Evolutionary conservation across 2,888 invertebrate genomes (phyloP), one percentile per base, ranked within the genome.

Genomic region (Luperina nickerlii): DNA sequence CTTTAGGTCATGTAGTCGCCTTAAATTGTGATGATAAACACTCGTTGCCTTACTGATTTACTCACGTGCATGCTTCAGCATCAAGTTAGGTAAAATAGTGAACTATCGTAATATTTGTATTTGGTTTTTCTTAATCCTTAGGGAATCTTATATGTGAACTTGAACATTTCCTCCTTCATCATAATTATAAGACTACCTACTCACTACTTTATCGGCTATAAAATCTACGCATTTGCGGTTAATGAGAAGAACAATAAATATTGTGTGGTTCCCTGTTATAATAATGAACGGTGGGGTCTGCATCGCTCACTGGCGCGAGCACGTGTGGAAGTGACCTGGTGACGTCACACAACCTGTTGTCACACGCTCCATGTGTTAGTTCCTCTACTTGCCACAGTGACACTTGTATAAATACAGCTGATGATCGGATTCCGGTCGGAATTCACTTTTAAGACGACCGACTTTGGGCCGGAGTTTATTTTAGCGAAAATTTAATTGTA

Each of bases 261-360:
- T 3, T 32, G 0, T 20, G 45, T 38, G n/a, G 51, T 13, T 48
- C 62, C 5, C 32, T 15, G 45, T n/a, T 74, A n/a, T 7, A 68
- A 13, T 32, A 57, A 66, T 76, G 51, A 63, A 18, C 63, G n/a
- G 6, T 57, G 65, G 6, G 66, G 20, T 66, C 15, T 42, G 42
- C 38, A 18, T 13, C 45, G 8, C 3, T 15, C 5, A 20, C 42
- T 32, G 20, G 2, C 3, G 62, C 32, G 8, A 9, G 7, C 38
- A 6, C 45, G 48, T 20, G 38, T 45, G 65, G 51, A 57, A 57
- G 20, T n/a, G 48, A 27, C 24, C n/a, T 38, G 82, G 4, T 86
- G 86, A 74, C 83, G 78, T 82, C 78, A 86, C 54, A 7, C 54
- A 13, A 20, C 38, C 18, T 32, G 54, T 20, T 4, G 51, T 20